These are phyloP conservation scores for Neoarius graeffei DNA, from an alignment of 2,113 vertebrate species.

Conservation along the genomic window DNA sequence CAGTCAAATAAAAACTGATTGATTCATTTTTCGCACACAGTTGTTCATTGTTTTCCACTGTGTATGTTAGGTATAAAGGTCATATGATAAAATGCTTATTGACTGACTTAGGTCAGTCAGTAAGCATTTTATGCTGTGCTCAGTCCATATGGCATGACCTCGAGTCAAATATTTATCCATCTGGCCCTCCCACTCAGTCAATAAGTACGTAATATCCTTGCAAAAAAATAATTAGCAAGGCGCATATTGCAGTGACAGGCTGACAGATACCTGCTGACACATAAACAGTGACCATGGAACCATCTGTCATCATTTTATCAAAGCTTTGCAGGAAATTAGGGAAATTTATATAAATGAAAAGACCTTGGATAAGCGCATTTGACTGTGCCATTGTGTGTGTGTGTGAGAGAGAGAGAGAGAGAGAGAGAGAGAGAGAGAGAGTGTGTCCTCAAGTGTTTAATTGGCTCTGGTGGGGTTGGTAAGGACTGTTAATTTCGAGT, in stretches of 20 bases:
- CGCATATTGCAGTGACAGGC: background rate
- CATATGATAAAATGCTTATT: no score
- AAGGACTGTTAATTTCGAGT: slow-evolving; percentile 40
- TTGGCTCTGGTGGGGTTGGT: slow-evolving; percentile 45
- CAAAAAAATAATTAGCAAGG: background rate
- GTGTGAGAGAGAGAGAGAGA: background rate
- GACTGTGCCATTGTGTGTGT: slow-evolving; percentile 29
- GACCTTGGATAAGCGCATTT: slow-evolving; percentile 38
- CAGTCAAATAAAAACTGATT: no score
- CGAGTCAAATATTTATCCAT: no score
- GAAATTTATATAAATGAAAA: slow-evolving; percentile 13
- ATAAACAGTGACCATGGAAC: slow-evolving; percentile 4
- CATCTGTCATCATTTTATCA: slow-evolving; percentile 12
- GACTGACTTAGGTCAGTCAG: no score
- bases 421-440: background rate
- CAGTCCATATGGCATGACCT: no score
- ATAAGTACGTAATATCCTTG: background rate
- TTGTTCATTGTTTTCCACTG: no score
- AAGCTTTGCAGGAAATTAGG: slow-evolving; percentile 17
- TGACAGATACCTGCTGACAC: slow-evolving; percentile 17
- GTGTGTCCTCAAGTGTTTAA: slow-evolving; percentile 44
- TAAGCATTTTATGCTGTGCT: no score
- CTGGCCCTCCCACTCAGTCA: no score
- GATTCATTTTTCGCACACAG: no score
- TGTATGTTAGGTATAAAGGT: no score